Evolutionary conservation across 2,888 invertebrate genomes (phyloP).

Genomic region (Temnothorax ravouxi): DNA sequence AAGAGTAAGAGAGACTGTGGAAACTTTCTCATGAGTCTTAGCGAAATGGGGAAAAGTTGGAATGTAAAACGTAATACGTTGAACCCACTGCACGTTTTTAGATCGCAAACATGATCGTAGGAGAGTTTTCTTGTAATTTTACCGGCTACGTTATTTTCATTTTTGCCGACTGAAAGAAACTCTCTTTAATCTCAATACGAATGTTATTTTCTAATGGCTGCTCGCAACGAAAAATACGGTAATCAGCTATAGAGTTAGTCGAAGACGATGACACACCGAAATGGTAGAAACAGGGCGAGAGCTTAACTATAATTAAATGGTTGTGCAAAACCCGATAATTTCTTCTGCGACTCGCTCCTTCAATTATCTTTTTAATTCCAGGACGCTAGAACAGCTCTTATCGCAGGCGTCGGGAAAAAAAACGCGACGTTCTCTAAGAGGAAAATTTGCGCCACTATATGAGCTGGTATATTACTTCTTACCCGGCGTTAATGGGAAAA

Average conservation of each 20-base stretch:
- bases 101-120: background rate
- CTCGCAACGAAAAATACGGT: background rate
- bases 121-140: constrained; percentile 23
- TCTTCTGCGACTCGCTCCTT: constrained; percentile 23
- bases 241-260: background rate
- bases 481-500: constrained; percentile 58
- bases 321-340: constrained; percentile 37
- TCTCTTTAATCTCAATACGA: background rate
- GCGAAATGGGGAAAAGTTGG: background rate
- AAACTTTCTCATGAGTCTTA: constrained; percentile 13
- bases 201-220: background rate
- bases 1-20: background rate
- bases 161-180: background rate
- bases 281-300: background rate
- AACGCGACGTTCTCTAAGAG: constrained; percentile 17
- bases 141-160: background rate
- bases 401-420: constrained; percentile 31
- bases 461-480: constrained; percentile 40
- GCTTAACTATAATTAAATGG: constrained; percentile 14
- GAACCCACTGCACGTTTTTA: background rate
- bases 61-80: constrained; percentile 6
- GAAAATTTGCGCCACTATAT: constrained; percentile 33
- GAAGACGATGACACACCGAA: constrained; percentile 9
- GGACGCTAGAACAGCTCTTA: constrained; percentile 26
- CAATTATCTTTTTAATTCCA: constrained; percentile 51